Percentiles rank a stretch among this genome's conserved stretches.
These are phyloP conservation scores for Ormyrus labotus DNA, from an alignment of 2,888 invertebrate genomes.

Conservation along the genomic window DNA sequence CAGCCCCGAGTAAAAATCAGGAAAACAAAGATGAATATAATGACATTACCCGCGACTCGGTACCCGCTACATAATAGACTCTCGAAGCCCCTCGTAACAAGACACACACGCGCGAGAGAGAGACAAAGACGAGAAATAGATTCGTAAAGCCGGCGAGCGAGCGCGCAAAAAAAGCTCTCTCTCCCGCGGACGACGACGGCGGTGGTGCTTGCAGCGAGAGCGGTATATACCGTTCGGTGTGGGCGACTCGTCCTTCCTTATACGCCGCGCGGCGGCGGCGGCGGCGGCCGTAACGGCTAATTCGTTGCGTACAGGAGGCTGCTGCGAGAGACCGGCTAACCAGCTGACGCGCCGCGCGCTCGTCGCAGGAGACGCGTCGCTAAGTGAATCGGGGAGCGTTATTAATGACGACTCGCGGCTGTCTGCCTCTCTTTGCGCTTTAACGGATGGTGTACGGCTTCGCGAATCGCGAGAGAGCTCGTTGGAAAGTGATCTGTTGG, in stretches of 20 bases:
- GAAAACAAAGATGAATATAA: too few relatives aligned
- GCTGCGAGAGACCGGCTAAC: conserved; percentile 59
- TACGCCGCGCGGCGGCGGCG: conserved; percentile 53
- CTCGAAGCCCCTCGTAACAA: too few relatives aligned
- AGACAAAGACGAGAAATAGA: too few relatives aligned
- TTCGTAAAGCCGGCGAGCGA: too few relatives aligned
- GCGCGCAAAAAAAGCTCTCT: too few relatives aligned
- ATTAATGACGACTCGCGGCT: conserved; percentile 15
- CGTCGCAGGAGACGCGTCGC: not conserved
- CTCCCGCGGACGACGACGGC: too few relatives aligned
- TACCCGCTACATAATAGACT: too few relatives aligned
- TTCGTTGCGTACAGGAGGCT: conserved; percentile 60
- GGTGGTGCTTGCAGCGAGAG: not conserved
- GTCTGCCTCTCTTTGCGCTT: not conserved
- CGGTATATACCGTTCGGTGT: conserved; percentile 45
- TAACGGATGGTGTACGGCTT: not conserved
- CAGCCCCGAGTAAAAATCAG: too few relatives aligned
- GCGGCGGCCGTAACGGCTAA: conserved; percentile 57
- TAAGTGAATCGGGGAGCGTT: conserved; percentile 15
- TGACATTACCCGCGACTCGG: too few relatives aligned
- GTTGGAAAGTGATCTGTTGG: conserved; percentile 20
- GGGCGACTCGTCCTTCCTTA: conserved; percentile 63
- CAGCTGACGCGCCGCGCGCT: conserved; percentile 55
- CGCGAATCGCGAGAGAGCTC: conserved; percentile 20
- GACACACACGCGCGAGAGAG: too few relatives aligned